These are phyloP conservation scores for Mus spicilegus DNA, from an alignment of 2,113 vertebrate genomes.

Conservation along the genomic window DNA sequence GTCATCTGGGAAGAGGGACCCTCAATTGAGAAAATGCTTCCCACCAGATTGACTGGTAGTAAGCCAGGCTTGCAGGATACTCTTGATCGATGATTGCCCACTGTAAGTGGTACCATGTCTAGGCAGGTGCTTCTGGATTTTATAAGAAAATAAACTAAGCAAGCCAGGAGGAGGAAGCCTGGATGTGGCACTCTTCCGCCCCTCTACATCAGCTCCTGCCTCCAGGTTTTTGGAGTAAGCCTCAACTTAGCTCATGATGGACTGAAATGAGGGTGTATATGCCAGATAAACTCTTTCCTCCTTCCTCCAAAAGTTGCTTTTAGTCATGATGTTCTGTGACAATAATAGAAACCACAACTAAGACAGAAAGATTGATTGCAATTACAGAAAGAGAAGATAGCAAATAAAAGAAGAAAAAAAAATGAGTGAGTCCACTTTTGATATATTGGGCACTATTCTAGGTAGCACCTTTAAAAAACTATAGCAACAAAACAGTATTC, in stretches of 20 bases:
- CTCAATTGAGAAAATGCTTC: neutral
- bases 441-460: neutral
- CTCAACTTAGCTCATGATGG: no score
- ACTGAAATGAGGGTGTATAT: neutral
- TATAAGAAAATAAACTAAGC: no score
- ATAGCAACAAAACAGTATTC: neutral
- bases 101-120: neutral
- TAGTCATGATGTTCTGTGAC: neutral
- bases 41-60: neutral
- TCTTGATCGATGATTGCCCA: neutral
- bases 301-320: neutral
- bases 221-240: neutral
- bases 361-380: neutral
- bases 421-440: neutral
- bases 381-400: neutral
- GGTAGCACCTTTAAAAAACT: neutral
- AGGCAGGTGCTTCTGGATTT: neutral
- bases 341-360: neutral
- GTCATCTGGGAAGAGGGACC: neutral
- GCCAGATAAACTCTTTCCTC: neutral
- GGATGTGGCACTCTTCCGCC: fast-evolving
- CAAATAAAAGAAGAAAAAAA: neutral
- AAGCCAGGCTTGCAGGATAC: neutral
- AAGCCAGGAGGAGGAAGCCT: neutral
- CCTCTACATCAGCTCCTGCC: neutral